Base-by-base conservation (phyloP, 2,888 invertebrate genomes). In the Noctua janthina region DNA sequence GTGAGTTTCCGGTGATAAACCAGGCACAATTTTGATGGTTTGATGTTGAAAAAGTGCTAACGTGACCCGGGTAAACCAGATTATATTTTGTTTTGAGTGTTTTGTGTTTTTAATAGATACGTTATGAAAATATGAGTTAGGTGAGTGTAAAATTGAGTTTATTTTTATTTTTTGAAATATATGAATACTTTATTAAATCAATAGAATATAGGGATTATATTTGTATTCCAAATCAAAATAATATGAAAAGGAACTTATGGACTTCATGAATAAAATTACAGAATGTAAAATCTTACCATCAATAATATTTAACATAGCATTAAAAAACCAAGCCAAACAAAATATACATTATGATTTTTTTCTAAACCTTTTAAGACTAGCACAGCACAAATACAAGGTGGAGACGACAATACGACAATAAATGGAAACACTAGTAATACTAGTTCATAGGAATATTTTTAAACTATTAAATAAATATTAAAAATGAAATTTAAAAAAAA, bases 1-100 rank as follows among this genome's bases (percentile, higher is more conserved):
- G 85, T 80, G 84, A 79, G 78, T 75, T 85, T 79, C 81, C 77
- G 71, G 76, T 71, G 76, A 74, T 87, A 88, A 88, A 87, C 74
- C 84, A 72, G 78, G 84, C 79, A 82, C 70, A 66, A 83, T 81
- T 89, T 90, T 88, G 73, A 80, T 79, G 79, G 76, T 71, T 64
- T 77, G 68, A 77, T 77, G 81, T 77, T 78, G 77, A 84, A 90
- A 85, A 89, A 78, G 29, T 79, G 70, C 43, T 35, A 64, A 75
- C 74, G 77, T 84, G 82, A 79, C 59, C 79, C 69, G 75, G 76
- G 79, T 67, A 84, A 83, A 76, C n/a, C 56, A 67, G 56, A 68
- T 81, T 68, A 17, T 74, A 29, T 76, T 83, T 76, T 39, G 62
- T 51, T 67, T 74, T 62, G n/a, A 13, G 39, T 68, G 76, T 71